Evolutionary conservation across 2,888 invertebrate species (phyloP).

Genomic region (Eupithecia tripunctaria): DNA sequence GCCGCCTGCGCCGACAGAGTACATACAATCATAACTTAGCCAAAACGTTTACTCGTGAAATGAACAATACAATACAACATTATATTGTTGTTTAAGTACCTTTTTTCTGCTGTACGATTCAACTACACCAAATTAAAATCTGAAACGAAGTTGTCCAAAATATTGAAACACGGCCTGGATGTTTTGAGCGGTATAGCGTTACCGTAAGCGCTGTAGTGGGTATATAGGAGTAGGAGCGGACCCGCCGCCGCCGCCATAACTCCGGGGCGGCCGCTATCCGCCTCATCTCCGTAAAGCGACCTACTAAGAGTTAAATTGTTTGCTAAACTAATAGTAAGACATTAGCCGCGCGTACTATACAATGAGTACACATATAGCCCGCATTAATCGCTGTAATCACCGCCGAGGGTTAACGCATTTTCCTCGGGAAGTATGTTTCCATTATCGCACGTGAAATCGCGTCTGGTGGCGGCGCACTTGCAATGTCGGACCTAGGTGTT

Average conservation of each 20-base stretch:
- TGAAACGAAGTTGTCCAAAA: neutral
- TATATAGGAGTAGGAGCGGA: neutral
- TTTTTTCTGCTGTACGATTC: too few relatives aligned
- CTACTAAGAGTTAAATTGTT: slow-evolving; percentile 33
- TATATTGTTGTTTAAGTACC: too few relatives aligned
- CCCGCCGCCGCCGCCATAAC: neutral
- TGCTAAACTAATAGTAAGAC: slow-evolving; percentile 33
- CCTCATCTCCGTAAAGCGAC: slow-evolving; percentile 7
- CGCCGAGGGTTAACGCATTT: slow-evolving; percentile 18
- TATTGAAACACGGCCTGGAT: too few relatives aligned
- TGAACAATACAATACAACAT: neutral
- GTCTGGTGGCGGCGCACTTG: too few relatives aligned
- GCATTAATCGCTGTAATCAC: slow-evolving; percentile 32
- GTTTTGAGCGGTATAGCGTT: too few relatives aligned
- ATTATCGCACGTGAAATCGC: slow-evolving; percentile 6
- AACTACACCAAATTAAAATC: too few relatives aligned
- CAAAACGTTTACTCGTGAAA: neutral
- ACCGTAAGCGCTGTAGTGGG: neutral
- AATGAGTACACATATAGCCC: neutral
- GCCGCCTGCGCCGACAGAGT: neutral
- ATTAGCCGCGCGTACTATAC: slow-evolving; percentile 20
- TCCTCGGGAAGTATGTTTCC: slow-evolving; percentile 9
- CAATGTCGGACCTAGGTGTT: too few relatives aligned
- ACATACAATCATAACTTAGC: too few relatives aligned
- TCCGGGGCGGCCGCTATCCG: neutral